Evolutionary conservation across 2,888 invertebrate species (phyloP).

Genomic region (Sycophila texana): DNA sequence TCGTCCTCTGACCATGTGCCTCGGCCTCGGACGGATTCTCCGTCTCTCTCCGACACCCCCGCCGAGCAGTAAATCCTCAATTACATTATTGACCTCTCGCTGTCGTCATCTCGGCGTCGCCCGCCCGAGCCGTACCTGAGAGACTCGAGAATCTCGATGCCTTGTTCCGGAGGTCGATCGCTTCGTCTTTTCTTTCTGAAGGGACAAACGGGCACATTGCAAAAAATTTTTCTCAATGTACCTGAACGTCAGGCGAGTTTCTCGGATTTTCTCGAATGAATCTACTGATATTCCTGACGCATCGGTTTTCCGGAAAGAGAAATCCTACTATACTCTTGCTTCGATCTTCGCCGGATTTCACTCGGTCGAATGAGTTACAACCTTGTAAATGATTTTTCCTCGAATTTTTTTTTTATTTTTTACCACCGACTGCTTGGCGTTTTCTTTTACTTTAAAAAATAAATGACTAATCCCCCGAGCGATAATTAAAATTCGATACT

Average conservation of each 20-base stretch:
- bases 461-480: too few species aligned
- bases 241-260: background rate
- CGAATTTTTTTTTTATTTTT: too few species aligned
- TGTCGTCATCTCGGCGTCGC: constrained; percentile 5
- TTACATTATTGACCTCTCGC: constrained; percentile 55
- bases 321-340: background rate
- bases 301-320: background rate
- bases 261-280: background rate
- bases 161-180: too few species aligned
- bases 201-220: too few species aligned
- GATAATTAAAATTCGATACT: too few species aligned
- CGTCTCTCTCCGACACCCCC: constrained; percentile 14
- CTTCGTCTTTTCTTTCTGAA: too few species aligned
- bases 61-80: constrained; percentile 54
- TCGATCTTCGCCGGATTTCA: background rate
- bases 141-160: background rate
- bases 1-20: background rate
- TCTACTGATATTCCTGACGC: background rate
- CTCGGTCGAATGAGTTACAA: background rate
- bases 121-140: background rate
- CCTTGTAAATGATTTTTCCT: too few species aligned
- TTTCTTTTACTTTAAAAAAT: too few species aligned
- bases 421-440: too few species aligned
- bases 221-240: background rate
- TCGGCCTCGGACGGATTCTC: constrained; percentile 10